Evolutionary conservation across 2,797 vertebrate genomes (phyloP).

Genomic region (Sphenodon punctatus): DNA sequence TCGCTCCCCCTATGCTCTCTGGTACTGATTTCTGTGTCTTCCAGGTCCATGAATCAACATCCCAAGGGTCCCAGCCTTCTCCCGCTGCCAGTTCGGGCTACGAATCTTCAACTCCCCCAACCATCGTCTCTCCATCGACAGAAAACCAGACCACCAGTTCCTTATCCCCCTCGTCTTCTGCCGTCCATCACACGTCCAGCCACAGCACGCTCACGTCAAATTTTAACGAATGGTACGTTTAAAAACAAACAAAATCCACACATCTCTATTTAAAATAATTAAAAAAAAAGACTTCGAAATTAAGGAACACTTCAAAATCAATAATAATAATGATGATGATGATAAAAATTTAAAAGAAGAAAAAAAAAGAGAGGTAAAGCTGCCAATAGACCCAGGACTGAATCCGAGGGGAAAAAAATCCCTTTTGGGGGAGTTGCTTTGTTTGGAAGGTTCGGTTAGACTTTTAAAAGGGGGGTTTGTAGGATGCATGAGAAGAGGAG

Average conservation of each 20-base stretch:
- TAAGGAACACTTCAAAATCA: slow-evolving; percentile 84
- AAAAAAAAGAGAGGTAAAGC: too few relatives aligned
- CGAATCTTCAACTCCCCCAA: slow-evolving; percentile 97
- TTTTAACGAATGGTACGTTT: slow-evolving; percentile 99
- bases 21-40: slow-evolving; percentile 60
- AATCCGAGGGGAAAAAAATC: too few relatives aligned
- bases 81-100: slow-evolving; percentile 98
- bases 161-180: slow-evolving; percentile 95
- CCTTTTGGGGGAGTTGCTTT: slow-evolving; percentile 32
- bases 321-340: slow-evolving; percentile 71
- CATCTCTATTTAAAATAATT: slow-evolving; percentile 79
- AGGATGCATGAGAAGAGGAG: slow-evolving; percentile 83
- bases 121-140: slow-evolving; percentile 97
- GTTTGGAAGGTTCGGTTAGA: slow-evolving; percentile 41
- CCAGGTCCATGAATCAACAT: slow-evolving; percentile 95
- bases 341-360: too few relatives aligned
- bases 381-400: slow-evolving; percentile 85
- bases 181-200: slow-evolving; percentile 95
- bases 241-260: slow-evolving; percentile 78
- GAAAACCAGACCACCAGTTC: slow-evolving; percentile 97
- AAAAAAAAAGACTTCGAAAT: slow-evolving; percentile 88
- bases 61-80: slow-evolving; percentile 93
- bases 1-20: not conserved
- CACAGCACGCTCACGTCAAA: slow-evolving; percentile 99
- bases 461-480: slow-evolving; percentile 76